Base-by-base conservation (phyloP, 1,140 invertebrate species). In the Ladona fulva region DNA sequence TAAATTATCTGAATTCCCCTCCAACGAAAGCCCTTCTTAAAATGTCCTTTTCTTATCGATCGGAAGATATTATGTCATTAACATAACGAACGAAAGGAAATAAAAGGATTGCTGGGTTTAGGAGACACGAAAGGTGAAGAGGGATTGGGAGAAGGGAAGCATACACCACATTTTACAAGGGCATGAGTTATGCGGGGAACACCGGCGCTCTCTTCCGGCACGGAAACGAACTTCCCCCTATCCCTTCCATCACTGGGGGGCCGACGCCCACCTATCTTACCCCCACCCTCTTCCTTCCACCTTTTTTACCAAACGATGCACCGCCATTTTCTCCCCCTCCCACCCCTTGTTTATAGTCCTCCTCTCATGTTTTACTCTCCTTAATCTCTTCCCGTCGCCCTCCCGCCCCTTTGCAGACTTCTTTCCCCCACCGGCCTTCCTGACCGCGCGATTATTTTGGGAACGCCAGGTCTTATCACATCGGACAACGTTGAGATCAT, bases 101-200 rank as follows among this genome's bases (percentile, higher is more conserved):
- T 37, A 37, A 22, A 22, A 66, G 52, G 52, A 66, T 16, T 16
- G 52, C n/a, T n/a, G n/a, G n/a, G n/a, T n/a, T n/a, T 66, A 12
- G 52, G 52, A 66, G n/a, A 22, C 16, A 22, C 52, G 52, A 12
- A 37, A 19, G 44, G 44, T 52, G 44, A 11, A 19, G 44, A 19
- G 44, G 44, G 44, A 19, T 52, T 10, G 44, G 44, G 44, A 10
- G 44, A 52, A 52, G 44, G 44, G 44, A 22, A 22, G 52, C n/a
- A 5, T 16, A 66, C 1, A 12, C 5, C n/a, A 12, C 14, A 66
- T 16, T 66, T 66, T 66, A 66, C 52, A 66, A 66, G 52, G 52
- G 52, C 14, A 66, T 66, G 52, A 66, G 52, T 66, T 66, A 66
- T 66, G 52, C 52, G 52, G 52, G n/a, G 52, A 66, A 66, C 52